phyloP scores from a whole-genome alignment of 2,797 vertebrate genomes.

The Thaleichthys pacificus region DNA sequence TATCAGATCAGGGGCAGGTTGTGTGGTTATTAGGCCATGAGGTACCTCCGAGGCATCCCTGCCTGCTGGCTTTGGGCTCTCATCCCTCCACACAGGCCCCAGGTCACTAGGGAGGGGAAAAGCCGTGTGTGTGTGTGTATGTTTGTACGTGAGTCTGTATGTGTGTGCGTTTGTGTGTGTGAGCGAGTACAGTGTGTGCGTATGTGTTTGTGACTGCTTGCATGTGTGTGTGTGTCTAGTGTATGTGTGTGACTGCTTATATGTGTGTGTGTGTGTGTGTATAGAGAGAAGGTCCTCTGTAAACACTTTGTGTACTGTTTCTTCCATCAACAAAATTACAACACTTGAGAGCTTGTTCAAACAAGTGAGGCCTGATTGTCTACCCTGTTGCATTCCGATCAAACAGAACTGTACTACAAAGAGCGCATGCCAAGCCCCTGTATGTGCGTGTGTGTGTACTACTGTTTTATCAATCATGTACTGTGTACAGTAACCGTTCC shows the following conservation, averaged over 20 bases:
- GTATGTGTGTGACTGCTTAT: background rate
- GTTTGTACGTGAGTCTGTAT: background rate
- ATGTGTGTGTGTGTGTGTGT: too few relatives aligned
- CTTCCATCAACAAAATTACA: background rate
- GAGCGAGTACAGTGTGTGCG: too few relatives aligned
- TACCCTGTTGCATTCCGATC: too few relatives aligned
- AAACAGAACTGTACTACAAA: too few relatives aligned
- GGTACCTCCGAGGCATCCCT: constrained; percentile 33
- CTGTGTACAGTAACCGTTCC: too few relatives aligned
- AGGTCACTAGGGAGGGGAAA: background rate
- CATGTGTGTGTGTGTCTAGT: background rate
- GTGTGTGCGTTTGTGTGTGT: background rate
- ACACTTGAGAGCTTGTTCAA: constrained; percentile 6
- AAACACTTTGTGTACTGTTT: background rate
- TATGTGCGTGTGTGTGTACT: background rate
- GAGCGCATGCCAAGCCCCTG: background rate
- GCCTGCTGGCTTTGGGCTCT: constrained; percentile 26
- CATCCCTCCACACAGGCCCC: constrained; percentile 5
- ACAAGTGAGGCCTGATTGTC: constrained; percentile 7
- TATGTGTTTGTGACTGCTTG: too few relatives aligned
- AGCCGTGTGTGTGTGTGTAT: background rate
- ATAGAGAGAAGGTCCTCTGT: background rate
- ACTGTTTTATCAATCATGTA: too few relatives aligned
- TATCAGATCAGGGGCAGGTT: constrained; percentile 31
- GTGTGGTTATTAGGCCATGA: constrained; percentile 42